Evolutionary conservation across 2,888 invertebrate genomes (phyloP).

Genomic region (Chalcosyrphus nemorum): DNA sequence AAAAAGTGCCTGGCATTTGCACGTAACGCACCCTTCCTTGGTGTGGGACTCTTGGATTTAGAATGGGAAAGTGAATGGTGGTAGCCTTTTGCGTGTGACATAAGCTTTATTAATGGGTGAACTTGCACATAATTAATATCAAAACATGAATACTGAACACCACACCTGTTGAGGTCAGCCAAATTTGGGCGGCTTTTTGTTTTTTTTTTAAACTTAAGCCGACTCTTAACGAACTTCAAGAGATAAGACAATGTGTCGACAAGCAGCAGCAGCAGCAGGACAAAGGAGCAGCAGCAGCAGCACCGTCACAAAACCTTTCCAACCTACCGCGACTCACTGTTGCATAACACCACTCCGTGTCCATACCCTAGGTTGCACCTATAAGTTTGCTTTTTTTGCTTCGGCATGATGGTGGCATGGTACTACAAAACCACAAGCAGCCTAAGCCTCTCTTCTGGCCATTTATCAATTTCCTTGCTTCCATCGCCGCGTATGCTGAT

Average conservation of each 20-base stretch:
- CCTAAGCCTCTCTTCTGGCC: slow-evolving; percentile 28
- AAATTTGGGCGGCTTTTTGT: neutral
- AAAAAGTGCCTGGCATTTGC: slow-evolving; percentile 37
- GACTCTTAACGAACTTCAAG: neutral
- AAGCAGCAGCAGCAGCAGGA: slow-evolving; percentile 32
- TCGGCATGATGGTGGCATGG: neutral
- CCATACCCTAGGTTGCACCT: slow-evolving; percentile 54
- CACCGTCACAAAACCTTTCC: slow-evolving; percentile 23
- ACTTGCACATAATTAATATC: neutral
- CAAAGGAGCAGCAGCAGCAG: slow-evolving; percentile 21
- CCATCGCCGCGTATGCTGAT: slow-evolving; percentile 28
- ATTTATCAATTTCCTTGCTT: slow-evolving; percentile 57
- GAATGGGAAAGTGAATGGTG: slow-evolving; percentile 50
- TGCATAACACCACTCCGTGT: slow-evolving; percentile 52
- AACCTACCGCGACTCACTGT: slow-evolving; percentile 24
- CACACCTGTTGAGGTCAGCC: slow-evolving; percentile 38
- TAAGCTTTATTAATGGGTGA: slow-evolving; percentile 3
- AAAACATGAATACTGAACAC: neutral
- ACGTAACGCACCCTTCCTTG: slow-evolving; percentile 13
- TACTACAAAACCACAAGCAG: neutral
- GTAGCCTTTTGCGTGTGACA: slow-evolving; percentile 8
- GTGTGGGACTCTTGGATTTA: neutral
- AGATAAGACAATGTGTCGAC: slow-evolving; percentile 35
- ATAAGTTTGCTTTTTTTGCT: neutral
- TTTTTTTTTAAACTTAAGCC: no score